Percentiles rank a stretch among this genome's conserved stretches.
These are phyloP conservation scores for Drosophila watanabei DNA, from an alignment of 1,140 invertebrate genomes.

Conservation along the genomic window DNA sequence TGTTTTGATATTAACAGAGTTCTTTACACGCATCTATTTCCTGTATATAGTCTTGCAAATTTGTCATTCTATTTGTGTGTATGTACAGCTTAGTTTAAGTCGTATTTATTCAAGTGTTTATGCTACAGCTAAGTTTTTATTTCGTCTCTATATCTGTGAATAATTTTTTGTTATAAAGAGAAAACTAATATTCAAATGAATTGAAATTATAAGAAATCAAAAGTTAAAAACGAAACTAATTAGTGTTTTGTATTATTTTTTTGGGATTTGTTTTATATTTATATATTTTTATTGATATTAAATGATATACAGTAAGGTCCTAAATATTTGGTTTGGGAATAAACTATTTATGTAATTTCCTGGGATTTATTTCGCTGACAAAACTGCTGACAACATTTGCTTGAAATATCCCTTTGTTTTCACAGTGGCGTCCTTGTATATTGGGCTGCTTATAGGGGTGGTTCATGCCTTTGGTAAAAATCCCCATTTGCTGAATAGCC, in stretches of 20 bases:
- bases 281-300: background rate
- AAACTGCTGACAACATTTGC: background rate
- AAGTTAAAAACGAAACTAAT: conserved; percentile 42
- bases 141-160: conserved; percentile 66
- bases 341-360: background rate
- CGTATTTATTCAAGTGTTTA: conserved; percentile 72
- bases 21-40: conserved; percentile 22
- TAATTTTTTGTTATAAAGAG: conserved; percentile 64
- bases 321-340: background rate
- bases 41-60: conserved; percentile 27
- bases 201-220: conserved; percentile 35
- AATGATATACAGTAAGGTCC: background rate
- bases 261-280: background rate
- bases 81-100: conserved; percentile 22
- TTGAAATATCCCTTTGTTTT: background rate
- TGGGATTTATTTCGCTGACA: conserved; percentile 1
- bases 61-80: conserved; percentile 6
- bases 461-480: background rate
- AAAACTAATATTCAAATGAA: conserved; percentile 33
- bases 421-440: background rate
- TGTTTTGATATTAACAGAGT: conserved; percentile 59
- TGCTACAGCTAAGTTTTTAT: conserved; percentile 35
- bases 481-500: background rate
- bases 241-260: background rate
- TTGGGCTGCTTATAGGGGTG: background rate